Evolutionary conservation across 1,140 invertebrate genomes (phyloP).

Genomic region (Scaptomyza pallida): DNA sequence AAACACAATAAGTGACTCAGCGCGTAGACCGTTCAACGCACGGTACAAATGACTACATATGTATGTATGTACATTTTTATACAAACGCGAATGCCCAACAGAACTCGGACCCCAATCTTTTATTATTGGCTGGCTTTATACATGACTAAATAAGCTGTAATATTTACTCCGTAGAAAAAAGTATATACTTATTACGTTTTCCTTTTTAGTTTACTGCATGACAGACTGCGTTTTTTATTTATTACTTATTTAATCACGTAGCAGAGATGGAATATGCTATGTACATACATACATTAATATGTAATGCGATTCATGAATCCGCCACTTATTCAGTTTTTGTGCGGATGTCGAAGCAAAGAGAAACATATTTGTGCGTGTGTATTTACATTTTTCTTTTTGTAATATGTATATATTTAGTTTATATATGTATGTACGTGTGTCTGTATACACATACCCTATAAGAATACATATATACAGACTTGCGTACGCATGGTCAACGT

Average conservation of each 20-base stretch:
- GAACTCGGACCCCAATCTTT: constrained; percentile 4
- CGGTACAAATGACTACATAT: constrained; percentile 13
- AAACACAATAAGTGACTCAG: constrained; percentile 17
- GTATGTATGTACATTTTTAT: not conserved
- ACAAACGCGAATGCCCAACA: not conserved
- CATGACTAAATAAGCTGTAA: not conserved
- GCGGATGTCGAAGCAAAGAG: constrained; percentile 5
- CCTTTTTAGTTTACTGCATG: constrained; percentile 8
- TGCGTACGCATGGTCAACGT: too few species aligned
- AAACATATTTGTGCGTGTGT: constrained; percentile 5
- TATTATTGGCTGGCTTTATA: constrained; percentile 12
- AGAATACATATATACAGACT: too few species aligned
- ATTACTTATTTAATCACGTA: constrained; percentile 35
- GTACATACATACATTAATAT: not conserved
- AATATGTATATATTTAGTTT: too few species aligned
- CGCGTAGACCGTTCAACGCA: constrained; percentile 11
- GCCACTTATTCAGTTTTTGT: constrained; percentile 1
- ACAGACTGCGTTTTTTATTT: constrained; percentile 10
- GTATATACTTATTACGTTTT: not conserved
- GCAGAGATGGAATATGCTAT: not conserved
- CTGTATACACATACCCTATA: constrained; percentile 1
- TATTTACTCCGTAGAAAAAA: constrained; percentile 2
- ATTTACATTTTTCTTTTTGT: too few species aligned
- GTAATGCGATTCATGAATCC: constrained; percentile 21
- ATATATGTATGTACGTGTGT: constrained; percentile 1